Conservation (phyloP, 2,797 vertebrate species). For the Bradypodion pumilum region DNA sequence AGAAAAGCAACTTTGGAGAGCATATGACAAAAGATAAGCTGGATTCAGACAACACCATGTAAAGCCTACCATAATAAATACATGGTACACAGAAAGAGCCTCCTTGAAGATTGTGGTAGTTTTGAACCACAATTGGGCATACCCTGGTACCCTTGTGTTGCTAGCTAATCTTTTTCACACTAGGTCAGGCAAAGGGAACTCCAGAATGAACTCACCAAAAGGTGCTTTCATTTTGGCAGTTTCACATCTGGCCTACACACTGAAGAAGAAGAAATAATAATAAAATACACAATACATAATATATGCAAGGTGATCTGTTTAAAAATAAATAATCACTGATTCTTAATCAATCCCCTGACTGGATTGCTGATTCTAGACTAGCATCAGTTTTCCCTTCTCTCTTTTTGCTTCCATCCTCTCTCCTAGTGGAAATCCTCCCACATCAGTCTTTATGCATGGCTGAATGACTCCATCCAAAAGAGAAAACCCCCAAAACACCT, state of each 20-base stretch:
- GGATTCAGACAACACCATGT: background rate
- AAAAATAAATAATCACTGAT: background rate
- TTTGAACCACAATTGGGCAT: too few species aligned
- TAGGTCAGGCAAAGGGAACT: too few species aligned
- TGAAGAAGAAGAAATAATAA: background rate
- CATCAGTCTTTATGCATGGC: conserved; percentile 42
- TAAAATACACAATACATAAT: background rate
- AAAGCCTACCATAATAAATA: too few species aligned
- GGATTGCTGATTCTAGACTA: conserved; percentile 18
- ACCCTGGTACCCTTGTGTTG: too few species aligned
- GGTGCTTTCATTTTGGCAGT: too few species aligned
- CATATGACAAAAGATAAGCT: background rate
- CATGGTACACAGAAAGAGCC: too few species aligned
- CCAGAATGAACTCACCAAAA: too few species aligned
- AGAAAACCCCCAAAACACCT: conserved; percentile 73
- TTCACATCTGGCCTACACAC: too few species aligned
- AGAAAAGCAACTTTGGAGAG: too few species aligned
- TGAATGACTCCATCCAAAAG: conserved; percentile 55
- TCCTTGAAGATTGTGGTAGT: too few species aligned
- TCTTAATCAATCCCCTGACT: background rate
- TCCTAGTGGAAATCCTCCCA: conserved; percentile 26
- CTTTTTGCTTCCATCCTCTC: too few species aligned
- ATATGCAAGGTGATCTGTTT: background rate
- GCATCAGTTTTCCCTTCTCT: conserved; percentile 13
- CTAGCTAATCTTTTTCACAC: too few species aligned